Conservation (phyloP, 2,888 invertebrate species). For the Phoenoteleia sp. region DNA sequence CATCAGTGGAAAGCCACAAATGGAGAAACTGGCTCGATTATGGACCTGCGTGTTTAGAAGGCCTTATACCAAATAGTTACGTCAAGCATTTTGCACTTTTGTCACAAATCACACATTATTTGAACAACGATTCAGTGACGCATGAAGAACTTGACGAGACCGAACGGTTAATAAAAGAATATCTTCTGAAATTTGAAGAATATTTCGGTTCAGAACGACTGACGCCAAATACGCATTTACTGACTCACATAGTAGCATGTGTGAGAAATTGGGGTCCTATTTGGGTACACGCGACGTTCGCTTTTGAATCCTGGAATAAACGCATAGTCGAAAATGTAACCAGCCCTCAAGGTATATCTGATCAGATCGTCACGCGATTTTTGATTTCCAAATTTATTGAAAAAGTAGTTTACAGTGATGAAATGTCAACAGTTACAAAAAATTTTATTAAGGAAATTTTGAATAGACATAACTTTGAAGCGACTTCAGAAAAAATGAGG, state of each 20-base stretch:
- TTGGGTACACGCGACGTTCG: conserved; percentile 43
- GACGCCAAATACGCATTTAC: not conserved
- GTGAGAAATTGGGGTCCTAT: not conserved
- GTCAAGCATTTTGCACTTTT: conserved; percentile 50
- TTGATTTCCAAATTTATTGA: conserved; percentile 27
- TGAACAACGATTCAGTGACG: conserved; percentile 45
- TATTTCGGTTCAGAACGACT: conserved; percentile 15
- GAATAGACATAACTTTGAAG: not conserved
- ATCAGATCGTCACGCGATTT: conserved; percentile 35
- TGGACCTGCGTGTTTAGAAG: conserved; percentile 51
- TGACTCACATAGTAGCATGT: not conserved
- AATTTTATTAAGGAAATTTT: not conserved
- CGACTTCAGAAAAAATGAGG: not conserved
- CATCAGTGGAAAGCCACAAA: conserved; percentile 58
- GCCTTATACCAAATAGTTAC: conserved; percentile 40
- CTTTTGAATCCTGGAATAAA: conserved; percentile 64
- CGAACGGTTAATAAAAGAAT: conserved; percentile 19
- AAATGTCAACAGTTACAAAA: not conserved
- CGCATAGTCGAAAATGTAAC: conserved; percentile 50
- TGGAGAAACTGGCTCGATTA: conserved; percentile 64
- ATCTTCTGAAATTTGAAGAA: not conserved
- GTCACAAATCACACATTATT: conserved; percentile 35
- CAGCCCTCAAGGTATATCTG: conserved; percentile 25
- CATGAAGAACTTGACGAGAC: conserved; percentile 42
- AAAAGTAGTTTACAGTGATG: not conserved